A percentile compares a stretch with the other conserved stretches of the same genome.
phyloP scores from a whole-genome alignment of 2,888 invertebrate genomes.

The Zygogramma bicolorata region DNA sequence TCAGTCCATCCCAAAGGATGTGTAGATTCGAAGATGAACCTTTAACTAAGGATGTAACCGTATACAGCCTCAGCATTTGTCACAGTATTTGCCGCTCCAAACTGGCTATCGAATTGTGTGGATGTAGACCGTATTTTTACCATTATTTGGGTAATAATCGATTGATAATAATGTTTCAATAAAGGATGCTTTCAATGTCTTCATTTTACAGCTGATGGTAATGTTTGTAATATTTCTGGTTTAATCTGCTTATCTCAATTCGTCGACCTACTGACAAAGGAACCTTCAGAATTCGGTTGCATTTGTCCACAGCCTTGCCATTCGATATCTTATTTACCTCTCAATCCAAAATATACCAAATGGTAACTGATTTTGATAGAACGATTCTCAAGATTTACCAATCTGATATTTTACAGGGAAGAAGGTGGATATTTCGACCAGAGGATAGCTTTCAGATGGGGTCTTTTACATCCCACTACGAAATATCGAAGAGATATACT shows the following conservation, averaged over 20 bases:
- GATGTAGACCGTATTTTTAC: slow-evolving; percentile 74
- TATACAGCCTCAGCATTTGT: slow-evolving; percentile 72
- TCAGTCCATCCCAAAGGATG: slow-evolving; percentile 67
- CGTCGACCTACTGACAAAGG: slow-evolving; percentile 60
- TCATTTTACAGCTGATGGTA: slow-evolving; percentile 63
- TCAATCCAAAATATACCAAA: slow-evolving; percentile 61
- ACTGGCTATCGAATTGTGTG: slow-evolving; percentile 69
- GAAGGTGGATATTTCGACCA: slow-evolving; percentile 64
- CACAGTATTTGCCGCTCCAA: slow-evolving; percentile 70
- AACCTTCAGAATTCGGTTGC: slow-evolving; percentile 63
- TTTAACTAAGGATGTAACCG: slow-evolving; percentile 60
- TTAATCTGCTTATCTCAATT: slow-evolving; percentile 69
- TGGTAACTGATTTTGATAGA: slow-evolving; percentile 60
- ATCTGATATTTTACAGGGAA: slow-evolving; percentile 54
- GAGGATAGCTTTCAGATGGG: slow-evolving; percentile 69
- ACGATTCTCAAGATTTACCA: background rate
- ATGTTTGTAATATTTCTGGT: slow-evolving; percentile 68
- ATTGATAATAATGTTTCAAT: too few species aligned
- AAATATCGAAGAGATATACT: slow-evolving; percentile 73
- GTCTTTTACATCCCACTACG: slow-evolving; percentile 70
- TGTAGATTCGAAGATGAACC: slow-evolving; percentile 73
- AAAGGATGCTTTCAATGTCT: too few species aligned
- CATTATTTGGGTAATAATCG: slow-evolving; percentile 69
- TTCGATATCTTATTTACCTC: slow-evolving; percentile 64
- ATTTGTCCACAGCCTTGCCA: slow-evolving; percentile 67